These are phyloP conservation scores for Brachyhypopomus gauderio DNA, from an alignment of 2,113 vertebrate species.

Conservation along the genomic window DNA sequence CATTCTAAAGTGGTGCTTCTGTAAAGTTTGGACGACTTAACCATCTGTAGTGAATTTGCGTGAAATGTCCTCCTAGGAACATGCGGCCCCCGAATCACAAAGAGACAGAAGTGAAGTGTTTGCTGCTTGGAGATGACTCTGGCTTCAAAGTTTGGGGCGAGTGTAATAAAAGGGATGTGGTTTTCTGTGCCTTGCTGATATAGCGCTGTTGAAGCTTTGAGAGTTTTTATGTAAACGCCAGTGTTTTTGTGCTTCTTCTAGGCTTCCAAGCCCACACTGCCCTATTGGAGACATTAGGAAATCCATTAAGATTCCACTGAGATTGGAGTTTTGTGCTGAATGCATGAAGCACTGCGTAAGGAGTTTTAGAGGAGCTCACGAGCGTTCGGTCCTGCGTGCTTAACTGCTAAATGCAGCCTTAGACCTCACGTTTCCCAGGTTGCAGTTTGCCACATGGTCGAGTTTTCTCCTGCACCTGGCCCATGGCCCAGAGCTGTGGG, in stretches of 20 bases:
- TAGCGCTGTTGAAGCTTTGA: neutral
- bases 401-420: conserved; percentile 8
- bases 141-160: neutral
- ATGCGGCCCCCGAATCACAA: neutral
- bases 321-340: conserved; percentile 2
- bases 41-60: conserved; percentile 23
- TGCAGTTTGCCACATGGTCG: neutral
- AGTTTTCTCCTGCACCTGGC: conserved; percentile 10
- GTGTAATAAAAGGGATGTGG: neutral
- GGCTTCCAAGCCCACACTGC: neutral
- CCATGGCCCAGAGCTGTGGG: neutral
- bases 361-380: neutral
- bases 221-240: neutral
- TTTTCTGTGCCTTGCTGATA: neutral
- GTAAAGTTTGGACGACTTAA: neutral
- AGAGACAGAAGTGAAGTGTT: neutral
- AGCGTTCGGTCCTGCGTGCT: neutral
- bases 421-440: neutral
- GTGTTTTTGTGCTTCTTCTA: neutral
- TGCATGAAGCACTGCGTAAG: neutral
- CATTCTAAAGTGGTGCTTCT: conserved; percentile 34
- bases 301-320: conserved; percentile 19
- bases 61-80: neutral
- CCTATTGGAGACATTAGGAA: conserved; percentile 5
- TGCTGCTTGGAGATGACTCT: neutral